These are phyloP conservation scores for Cephus spinipes DNA, from an alignment of 2,888 invertebrate species.

Conservation along the genomic window DNA sequence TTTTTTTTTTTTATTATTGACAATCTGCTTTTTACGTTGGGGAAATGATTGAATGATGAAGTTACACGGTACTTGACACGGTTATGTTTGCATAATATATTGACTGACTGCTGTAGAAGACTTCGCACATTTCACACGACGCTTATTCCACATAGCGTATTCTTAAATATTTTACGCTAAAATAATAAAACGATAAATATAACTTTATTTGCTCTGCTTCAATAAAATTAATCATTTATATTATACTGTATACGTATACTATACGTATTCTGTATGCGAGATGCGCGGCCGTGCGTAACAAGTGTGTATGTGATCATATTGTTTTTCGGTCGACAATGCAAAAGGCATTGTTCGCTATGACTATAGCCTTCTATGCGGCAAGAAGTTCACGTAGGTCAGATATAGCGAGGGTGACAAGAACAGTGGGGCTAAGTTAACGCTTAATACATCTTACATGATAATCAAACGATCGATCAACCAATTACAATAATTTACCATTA, in stretches of 20 bases:
- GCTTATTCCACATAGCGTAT: conserved; percentile 42
- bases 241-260: too few relatives aligned
- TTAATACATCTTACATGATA: not conserved
- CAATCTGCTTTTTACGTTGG: not conserved
- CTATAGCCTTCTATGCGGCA: not conserved
- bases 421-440: not conserved
- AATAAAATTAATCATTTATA: not conserved
- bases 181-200: not conserved
- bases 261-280: not conserved
- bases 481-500: not conserved
- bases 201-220: not conserved
- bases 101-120: conserved; percentile 60
- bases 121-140: conserved; percentile 47
- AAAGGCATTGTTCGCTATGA: not conserved
- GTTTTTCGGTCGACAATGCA: not conserved
- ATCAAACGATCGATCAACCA: not conserved
- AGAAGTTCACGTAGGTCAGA: not conserved
- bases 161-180: not conserved
- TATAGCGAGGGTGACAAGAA: not conserved
- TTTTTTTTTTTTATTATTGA: too few relatives aligned
- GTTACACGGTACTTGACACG: not conserved
- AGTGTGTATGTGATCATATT: not conserved
- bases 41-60: not conserved
- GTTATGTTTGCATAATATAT: conserved; percentile 16
- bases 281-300: not conserved